Conservation (phyloP, 2,113 vertebrate genomes). For the Ellobius talpinus region DNA sequence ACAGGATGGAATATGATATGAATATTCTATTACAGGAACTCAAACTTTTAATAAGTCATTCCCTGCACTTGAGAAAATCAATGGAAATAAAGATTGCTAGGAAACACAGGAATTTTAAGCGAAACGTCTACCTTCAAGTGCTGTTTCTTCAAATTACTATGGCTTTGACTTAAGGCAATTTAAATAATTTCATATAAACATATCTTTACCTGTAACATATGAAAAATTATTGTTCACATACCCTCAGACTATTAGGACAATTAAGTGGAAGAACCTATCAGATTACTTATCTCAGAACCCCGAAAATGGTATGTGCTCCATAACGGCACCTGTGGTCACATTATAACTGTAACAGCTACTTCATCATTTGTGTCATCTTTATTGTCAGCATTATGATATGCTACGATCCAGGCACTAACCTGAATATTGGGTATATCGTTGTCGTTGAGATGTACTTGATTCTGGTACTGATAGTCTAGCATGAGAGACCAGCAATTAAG, state of each 20-base stretch:
- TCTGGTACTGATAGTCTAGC: not conserved
- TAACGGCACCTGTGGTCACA: not conserved
- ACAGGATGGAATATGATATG: not conserved
- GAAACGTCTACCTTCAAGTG: not conserved
- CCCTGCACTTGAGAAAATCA: not conserved
- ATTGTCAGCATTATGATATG: not conserved
- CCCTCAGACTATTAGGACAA: not conserved
- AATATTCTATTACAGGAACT: constrained; percentile 20
- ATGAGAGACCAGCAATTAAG: not conserved
- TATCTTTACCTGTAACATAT: not conserved
- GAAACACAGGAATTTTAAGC: not conserved
- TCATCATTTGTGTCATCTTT: not conserved
- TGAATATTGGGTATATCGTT: not conserved
- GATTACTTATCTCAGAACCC: not conserved
- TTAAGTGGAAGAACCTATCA: not conserved
- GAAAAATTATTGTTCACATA: not conserved
- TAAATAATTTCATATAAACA: not conserved
- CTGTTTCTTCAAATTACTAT: not conserved
- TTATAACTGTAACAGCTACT: not conserved
- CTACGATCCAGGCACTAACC: not conserved
- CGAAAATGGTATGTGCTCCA: not conserved
- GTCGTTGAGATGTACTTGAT: constrained; percentile 25
- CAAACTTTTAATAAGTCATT: not conserved
- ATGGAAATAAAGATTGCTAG: not conserved
- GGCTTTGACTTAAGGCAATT: not conserved